A percentile compares a stretch with the other conserved stretches of the same genome.
Conservation (phyloP, 2,888 invertebrate genomes). For the Phortica okadai region DNA sequence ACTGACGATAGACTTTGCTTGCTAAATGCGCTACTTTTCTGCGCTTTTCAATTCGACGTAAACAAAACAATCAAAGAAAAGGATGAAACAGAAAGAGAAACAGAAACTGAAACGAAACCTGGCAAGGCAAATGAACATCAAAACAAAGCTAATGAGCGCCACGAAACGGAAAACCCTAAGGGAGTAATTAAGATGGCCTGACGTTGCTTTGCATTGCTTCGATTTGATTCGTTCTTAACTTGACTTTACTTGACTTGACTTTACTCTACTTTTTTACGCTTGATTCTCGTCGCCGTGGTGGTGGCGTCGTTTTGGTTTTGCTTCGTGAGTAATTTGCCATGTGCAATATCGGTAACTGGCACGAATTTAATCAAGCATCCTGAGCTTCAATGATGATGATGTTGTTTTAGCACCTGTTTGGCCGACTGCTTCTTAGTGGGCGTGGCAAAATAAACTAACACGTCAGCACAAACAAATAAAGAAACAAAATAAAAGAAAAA, state of each 20-base stretch:
- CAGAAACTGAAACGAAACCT: constrained; percentile 3
- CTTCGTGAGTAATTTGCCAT: background rate
- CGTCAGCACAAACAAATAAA: background rate
- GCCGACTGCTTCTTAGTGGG: background rate
- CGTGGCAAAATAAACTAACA: background rate
- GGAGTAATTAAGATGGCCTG: constrained; percentile 52
- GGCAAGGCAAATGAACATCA: background rate
- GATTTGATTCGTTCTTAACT: constrained; percentile 41
- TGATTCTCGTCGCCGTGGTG: background rate
- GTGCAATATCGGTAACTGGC: constrained; percentile 14
- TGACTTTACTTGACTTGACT: background rate
- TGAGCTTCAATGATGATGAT: too few species aligned
- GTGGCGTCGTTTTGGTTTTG: background rate
- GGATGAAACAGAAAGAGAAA: background rate
- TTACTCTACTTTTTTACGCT: background rate
- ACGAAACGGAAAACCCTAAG: constrained; percentile 61
- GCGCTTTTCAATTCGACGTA: background rate
- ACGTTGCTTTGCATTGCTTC: background rate
- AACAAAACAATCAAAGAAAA: background rate
- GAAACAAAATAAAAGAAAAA: background rate
- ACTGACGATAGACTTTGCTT: background rate
- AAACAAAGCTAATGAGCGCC: constrained; percentile 64
- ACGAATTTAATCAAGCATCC: constrained; percentile 14
- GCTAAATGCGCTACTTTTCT: background rate
- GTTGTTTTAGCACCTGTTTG: too few species aligned